Percentiles rank a stretch among this genome's conserved stretches.
Conservation (phyloP, 2,888 invertebrate species). For the Theodoxus fluviatilis region DNA sequence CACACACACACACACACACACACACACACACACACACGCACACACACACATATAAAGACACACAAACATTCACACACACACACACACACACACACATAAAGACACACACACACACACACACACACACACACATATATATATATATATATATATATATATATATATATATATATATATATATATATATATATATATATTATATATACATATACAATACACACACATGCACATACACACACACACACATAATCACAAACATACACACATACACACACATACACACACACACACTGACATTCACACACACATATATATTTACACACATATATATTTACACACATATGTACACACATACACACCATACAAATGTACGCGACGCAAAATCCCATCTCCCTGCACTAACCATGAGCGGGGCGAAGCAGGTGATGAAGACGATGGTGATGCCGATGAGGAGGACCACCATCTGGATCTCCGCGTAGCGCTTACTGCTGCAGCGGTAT, state of each 20-base stretch:
- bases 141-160: background rate
- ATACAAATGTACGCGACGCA: background rate
- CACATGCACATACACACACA: background rate
- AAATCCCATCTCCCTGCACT: constrained; percentile 32
- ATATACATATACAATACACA: background rate
- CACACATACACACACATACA: background rate
- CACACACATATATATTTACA: background rate
- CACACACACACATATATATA: background rate
- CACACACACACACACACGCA: constrained; percentile 2
- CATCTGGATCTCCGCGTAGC: constrained; percentile 65
- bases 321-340: background rate
- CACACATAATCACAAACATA: background rate
- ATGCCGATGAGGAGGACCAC: constrained; percentile 62
- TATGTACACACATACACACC: background rate
- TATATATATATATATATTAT: background rate
- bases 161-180: background rate
- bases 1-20: constrained; percentile 6
- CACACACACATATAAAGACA: constrained; percentile 6
- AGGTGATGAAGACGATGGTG: constrained; percentile 61
- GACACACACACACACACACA: background rate
- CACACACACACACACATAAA: background rate
- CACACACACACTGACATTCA: background rate
- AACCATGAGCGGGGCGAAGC: constrained; percentile 64
- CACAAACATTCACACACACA: constrained; percentile 3
- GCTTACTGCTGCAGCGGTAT: constrained; percentile 41